Percentiles rank a stretch among this genome's conserved stretches.
phyloP scores from a whole-genome alignment of 2,888 invertebrate genomes.

The Eristalinus sepulchralis region DNA sequence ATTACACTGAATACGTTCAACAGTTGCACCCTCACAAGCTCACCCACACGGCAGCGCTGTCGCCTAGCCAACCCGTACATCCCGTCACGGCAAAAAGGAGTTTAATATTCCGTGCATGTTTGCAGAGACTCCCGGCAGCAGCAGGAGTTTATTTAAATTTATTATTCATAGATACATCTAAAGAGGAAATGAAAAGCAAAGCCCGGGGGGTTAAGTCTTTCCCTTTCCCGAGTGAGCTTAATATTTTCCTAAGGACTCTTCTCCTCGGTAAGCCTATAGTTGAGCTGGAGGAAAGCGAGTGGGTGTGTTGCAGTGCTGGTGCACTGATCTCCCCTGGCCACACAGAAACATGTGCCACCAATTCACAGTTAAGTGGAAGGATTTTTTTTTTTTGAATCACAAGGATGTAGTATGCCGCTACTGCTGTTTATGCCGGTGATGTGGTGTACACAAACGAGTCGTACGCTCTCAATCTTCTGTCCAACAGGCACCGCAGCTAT shows the following conservation, averaged over 20 bases:
- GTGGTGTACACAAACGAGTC: not conserved
- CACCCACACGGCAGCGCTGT: not conserved
- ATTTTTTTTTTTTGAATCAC: conserved; percentile 48
- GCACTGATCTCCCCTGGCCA: conserved; percentile 3
- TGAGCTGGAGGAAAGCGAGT: not conserved
- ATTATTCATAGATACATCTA: conserved; percentile 71
- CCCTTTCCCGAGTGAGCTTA: conserved; percentile 36
- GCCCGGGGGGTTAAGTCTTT: conserved; percentile 53
- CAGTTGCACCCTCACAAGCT: conserved; percentile 47
- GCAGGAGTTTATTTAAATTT: conserved; percentile 68
- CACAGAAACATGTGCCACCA: conserved; percentile 51
- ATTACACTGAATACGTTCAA: conserved; percentile 21
- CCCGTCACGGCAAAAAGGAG: conserved; percentile 1
- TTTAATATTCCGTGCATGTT: conserved; percentile 66
- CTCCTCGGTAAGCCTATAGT: conserved; percentile 1
- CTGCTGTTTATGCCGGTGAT: not conserved
- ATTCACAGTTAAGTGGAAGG: conserved; percentile 64
- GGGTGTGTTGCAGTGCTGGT: conserved; percentile 8
- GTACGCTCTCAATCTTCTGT: conserved; percentile 14
- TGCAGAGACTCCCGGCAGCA: conserved; percentile 27
- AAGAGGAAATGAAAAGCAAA: conserved; percentile 68
- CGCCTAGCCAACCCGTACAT: not conserved
- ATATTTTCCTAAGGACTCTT: conserved; percentile 58
- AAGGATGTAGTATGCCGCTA: conserved; percentile 1
- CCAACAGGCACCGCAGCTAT: not conserved